These are phyloP conservation scores for Drosophila formosana DNA, from an alignment of 2,888 invertebrate genomes.

Conservation along the genomic window DNA sequence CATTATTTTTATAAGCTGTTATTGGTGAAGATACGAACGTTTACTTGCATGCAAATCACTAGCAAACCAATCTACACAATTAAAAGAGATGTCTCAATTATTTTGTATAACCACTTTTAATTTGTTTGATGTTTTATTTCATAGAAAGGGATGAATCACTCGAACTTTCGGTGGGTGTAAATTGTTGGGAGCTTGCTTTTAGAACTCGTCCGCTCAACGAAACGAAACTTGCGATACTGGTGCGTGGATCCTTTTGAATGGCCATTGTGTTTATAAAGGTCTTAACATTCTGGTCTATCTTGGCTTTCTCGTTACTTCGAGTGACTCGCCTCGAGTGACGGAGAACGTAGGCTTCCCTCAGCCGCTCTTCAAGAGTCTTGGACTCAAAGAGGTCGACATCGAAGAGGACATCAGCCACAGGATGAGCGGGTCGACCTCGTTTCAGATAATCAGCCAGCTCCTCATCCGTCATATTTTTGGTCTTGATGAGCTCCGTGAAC, in stretches of 20 bases:
- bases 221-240: slow-evolving; percentile 32
- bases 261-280: slow-evolving; percentile 5
- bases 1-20: too few relatives aligned
- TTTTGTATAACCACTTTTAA: too few relatives aligned
- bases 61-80: too few relatives aligned
- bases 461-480: slow-evolving; percentile 54
- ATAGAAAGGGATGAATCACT: not conserved
- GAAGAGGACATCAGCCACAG: slow-evolving; percentile 55
- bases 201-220: not conserved
- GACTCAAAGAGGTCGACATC: slow-evolving; percentile 32
- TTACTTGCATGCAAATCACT: too few relatives aligned
- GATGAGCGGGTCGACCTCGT: slow-evolving; percentile 17
- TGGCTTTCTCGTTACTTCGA: not conserved
- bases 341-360: not conserved
- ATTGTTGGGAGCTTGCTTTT: not conserved
- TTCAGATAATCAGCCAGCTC: slow-evolving; percentile 42
- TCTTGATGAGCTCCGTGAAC: slow-evolving; percentile 65
- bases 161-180: not conserved
- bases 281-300: not conserved
- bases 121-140: too few relatives aligned
- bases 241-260: slow-evolving; percentile 6
- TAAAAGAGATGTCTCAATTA: too few relatives aligned
- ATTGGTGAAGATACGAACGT: too few relatives aligned
- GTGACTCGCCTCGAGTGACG: slow-evolving; percentile 12
- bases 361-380: not conserved